Conservation (phyloP, 2,797 vertebrate species). For the Thunnus albacares region DNA sequence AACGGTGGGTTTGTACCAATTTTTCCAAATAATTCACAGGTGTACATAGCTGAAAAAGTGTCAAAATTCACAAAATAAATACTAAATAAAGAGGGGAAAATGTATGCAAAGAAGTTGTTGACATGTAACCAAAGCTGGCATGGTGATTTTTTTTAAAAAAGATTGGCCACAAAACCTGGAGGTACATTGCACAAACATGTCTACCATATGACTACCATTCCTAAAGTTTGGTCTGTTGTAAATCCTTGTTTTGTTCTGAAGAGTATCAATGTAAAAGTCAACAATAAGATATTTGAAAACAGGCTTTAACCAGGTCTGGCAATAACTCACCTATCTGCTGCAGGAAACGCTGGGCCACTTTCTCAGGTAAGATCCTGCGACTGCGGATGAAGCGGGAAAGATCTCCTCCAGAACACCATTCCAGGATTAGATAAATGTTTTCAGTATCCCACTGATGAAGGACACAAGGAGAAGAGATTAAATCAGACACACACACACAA, state of each 20-base stretch:
- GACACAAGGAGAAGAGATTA: not conserved
- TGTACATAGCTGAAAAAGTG: not conserved
- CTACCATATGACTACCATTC: too few relatives aligned
- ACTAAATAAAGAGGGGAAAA: not conserved
- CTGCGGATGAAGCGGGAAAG: slow-evolving; percentile 94
- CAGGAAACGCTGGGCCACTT: slow-evolving; percentile 90
- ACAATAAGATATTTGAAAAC: not conserved
- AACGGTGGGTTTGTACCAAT: not conserved
- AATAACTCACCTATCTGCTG: slow-evolving; percentile 92
- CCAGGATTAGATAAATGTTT: slow-evolving; percentile 97
- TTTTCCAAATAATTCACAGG: not conserved
- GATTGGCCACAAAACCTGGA: too few relatives aligned
- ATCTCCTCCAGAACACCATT: slow-evolving; percentile 96
- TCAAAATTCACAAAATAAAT: not conserved
- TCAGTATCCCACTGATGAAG: slow-evolving; percentile 92
- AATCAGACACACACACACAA: not conserved
- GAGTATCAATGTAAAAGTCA: not conserved
- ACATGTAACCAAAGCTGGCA: not conserved
- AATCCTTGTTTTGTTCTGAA: too few relatives aligned
- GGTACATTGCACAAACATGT: too few relatives aligned
- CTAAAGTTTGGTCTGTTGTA: too few relatives aligned
- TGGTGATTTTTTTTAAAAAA: too few relatives aligned
- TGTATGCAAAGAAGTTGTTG: not conserved
- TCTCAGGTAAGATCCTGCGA: slow-evolving; percentile 92
- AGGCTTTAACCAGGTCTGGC: not conserved